A percentile compares a stretch with the other conserved stretches of the same genome.
Evolutionary conservation across 2,113 vertebrate genomes (phyloP).

Genomic region (Rhinolophus sinicus): DNA sequence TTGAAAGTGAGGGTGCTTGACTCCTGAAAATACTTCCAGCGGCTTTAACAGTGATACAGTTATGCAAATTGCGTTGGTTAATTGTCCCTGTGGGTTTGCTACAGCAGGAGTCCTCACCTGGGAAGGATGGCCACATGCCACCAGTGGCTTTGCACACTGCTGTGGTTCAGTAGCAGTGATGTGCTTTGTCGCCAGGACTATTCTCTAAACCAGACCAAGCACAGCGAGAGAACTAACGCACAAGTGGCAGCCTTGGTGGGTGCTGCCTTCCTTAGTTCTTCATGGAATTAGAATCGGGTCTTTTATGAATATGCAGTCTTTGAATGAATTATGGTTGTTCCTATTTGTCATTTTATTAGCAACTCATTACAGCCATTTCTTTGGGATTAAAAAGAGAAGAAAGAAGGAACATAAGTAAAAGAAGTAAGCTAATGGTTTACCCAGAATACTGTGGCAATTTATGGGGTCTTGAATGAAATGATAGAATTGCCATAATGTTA

Average conservation of each 20-base stretch:
- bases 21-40: accelerated
- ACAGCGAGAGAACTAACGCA: accelerated
- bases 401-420: not conserved
- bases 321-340: not conserved
- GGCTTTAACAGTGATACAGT: not conserved
- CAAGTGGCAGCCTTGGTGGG: accelerated
- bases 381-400: constrained; percentile 32
- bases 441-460: not conserved
- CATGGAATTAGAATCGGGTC: not conserved
- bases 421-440: not conserved
- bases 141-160: too few species aligned
- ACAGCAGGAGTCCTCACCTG: not conserved
- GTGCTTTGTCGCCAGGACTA: not conserved
- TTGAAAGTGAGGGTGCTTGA: accelerated
- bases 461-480: not conserved
- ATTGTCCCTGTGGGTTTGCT: not conserved
- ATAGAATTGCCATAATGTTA: not conserved
- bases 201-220: not conserved
- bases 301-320: not conserved
- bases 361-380: constrained; percentile 19
- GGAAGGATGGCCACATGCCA: accelerated
- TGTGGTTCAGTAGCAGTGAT: accelerated
- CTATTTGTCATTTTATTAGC: constrained; percentile 19
- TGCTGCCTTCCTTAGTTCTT: not conserved
- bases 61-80: accelerated